A percentile compares a stretch with the other conserved stretches of the same genome.
Evolutionary conservation across 2,113 vertebrate genomes (phyloP).

Genomic region (Cercopithecus mona): DNA sequence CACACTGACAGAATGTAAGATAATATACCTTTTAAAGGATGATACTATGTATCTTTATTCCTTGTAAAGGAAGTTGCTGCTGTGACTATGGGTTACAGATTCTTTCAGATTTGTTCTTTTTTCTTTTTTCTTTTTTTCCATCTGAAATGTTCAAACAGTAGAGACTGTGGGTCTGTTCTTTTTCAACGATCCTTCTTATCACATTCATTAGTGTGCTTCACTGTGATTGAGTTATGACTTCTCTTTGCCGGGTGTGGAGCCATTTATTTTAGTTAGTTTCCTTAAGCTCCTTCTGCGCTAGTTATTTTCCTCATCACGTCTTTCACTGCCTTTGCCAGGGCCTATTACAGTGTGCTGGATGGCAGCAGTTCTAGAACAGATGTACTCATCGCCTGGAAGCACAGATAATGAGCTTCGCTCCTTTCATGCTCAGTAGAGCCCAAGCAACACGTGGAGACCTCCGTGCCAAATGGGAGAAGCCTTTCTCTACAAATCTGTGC

Average conservation of each 20-base stretch:
- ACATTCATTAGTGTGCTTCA: constrained; percentile 29
- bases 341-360: background rate
- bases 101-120: background rate
- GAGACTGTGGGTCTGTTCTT: constrained; percentile 15
- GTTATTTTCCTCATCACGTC: background rate
- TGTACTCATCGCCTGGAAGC: background rate
- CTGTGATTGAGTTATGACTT: constrained; percentile 52
- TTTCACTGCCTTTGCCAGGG: background rate
- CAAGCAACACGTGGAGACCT: background rate
- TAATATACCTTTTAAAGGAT: background rate
- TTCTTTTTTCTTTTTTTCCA: background rate
- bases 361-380: background rate
- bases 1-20: background rate
- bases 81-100: background rate
- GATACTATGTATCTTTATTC: background rate
- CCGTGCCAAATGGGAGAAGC: background rate
- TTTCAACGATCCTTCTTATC: constrained; percentile 53
- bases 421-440: background rate
- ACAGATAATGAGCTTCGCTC: too few relatives aligned
- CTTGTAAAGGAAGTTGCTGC: background rate
- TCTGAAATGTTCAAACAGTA: background rate
- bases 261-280: constrained; percentile 21
- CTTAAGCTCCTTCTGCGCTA: background rate
- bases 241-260: constrained; percentile 8
- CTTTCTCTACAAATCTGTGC: background rate